Evolutionary conservation across 2,113 vertebrate species (phyloP), one percentile per base, ranked within the genome.

Genomic region (Macquaria ambigua): DNA sequence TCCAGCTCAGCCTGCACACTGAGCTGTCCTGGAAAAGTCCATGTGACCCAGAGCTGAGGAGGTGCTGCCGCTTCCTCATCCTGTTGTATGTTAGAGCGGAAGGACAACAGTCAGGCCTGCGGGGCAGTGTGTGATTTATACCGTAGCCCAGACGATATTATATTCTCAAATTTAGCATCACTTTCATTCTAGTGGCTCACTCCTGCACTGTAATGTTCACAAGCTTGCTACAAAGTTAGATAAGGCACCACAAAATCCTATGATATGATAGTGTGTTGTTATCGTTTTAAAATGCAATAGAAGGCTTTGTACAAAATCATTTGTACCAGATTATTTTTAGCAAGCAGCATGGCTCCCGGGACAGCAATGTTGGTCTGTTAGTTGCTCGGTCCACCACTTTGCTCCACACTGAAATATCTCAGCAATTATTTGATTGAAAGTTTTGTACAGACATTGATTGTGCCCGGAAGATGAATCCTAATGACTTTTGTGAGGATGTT

Each of bases 1-100:
- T 78, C 66, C 61, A 53, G 79, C 82, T 83, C 84, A 79, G 89
- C 77, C 85, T 86, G 90, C n/a, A 9, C 83, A 62, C 74, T 58
- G 74, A 84, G 79, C 81, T 79, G 89, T 83, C 89, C 85, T 90
- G 88, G 90, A 94, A 93, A 88, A 90, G 89, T 75, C 85, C 90
- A 89, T 71, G 85, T 93, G 90, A 93, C 88, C 66, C 28, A 55
- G 85, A 82, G 79, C 73, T 79, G 68, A 90, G 83, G 89, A 88
- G 86, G 37, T 50, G 63, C 78, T 76, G 66, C 66, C 16, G 37
- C 84, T 90, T 91, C 89, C 93, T 90, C 87, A 90, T 91, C 87
- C 91, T 92, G 89, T 93, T 88, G 74, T 43, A 85, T 56, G 68
- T 81, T 59, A 53, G 66, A 89, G 28, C 6, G 73, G 91, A 88